Conservation (phyloP, 2,888 invertebrate genomes). For the Agrilus mali region DNA sequence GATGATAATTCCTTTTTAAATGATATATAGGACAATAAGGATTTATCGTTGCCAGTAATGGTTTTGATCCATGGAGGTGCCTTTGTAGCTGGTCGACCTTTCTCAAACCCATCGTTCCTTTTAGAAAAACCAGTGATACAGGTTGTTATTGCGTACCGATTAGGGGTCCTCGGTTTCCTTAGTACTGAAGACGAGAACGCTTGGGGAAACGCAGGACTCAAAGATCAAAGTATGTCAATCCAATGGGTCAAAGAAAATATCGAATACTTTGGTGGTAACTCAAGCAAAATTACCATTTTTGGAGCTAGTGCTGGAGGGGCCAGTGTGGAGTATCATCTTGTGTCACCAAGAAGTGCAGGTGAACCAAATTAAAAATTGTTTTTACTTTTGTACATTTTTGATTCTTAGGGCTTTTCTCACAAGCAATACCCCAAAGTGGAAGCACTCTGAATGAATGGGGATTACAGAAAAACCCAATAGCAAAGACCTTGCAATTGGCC, state of each 20-base stretch:
- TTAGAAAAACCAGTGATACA: conserved; percentile 16
- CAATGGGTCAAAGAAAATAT: conserved; percentile 12
- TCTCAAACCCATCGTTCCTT: conserved; percentile 6
- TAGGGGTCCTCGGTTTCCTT: conserved; percentile 14
- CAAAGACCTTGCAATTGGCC: neutral
- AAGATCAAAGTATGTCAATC: conserved; percentile 10
- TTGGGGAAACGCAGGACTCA: conserved; percentile 14
- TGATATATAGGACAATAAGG: too few species aligned
- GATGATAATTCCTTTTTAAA: too few species aligned
- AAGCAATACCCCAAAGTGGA: conserved; percentile 9
- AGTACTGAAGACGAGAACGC: conserved; percentile 14
- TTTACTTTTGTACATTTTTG: neutral
- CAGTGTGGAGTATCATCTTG: conserved; percentile 9
- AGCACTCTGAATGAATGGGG: conserved; percentile 5
- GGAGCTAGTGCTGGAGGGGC: conserved; percentile 14
- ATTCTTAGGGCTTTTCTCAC: conserved; percentile 4
- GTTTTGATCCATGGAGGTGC: conserved; percentile 19
- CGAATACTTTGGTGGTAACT: conserved; percentile 12
- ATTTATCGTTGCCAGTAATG: conserved; percentile 14
- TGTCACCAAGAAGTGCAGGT: conserved; percentile 5
- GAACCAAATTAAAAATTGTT: too few species aligned
- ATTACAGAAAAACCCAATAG: conserved; percentile 3
- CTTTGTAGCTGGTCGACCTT: conserved; percentile 12
- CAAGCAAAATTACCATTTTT: conserved; percentile 11
- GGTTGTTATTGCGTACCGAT: conserved; percentile 11